Evolutionary conservation across 2,113 vertebrate genomes (phyloP).

Genomic region (Mus pahari): DNA sequence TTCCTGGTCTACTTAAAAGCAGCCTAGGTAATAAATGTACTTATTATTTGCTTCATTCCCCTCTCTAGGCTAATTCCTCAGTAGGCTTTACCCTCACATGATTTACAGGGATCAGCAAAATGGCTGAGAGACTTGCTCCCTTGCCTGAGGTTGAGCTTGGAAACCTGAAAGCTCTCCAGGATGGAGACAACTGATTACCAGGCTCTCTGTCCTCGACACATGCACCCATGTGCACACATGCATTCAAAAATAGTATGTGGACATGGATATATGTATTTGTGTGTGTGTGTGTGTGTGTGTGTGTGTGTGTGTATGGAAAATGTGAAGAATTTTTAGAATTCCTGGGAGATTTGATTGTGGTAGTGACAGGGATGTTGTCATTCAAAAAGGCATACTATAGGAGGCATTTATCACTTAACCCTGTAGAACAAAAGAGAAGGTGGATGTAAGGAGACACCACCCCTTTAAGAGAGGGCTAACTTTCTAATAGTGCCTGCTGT

Average conservation of each 20-base stretch:
- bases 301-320: not conserved
- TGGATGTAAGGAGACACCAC: not conserved
- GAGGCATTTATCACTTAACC: not conserved
- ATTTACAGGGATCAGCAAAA: not conserved
- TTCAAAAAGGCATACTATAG: not conserved
- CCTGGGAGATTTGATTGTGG: not conserved
- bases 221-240: not conserved
- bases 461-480: not conserved
- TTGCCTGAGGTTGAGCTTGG: not conserved
- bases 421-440: not conserved
- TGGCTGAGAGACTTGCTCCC: not conserved
- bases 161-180: too few species aligned
- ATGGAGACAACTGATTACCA: not conserved
- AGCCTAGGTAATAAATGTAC: not conserved
- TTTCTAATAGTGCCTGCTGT: not conserved
- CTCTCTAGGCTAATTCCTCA: not conserved
- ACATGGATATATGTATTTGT: not conserved
- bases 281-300: too few species aligned
- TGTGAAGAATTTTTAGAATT: not conserved
- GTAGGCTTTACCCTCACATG: not conserved
- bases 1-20: conserved; percentile 30
- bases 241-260: not conserved
- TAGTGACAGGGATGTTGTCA: not conserved
- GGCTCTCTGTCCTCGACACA: too few species aligned
- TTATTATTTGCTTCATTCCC: not conserved